Evolutionary conservation across 30 jellyfish, hydroid and myxozoan genomes (phyloP), one percentile per base, ranked within the genome.

Genomic region (Hydra vulgaris): DNA sequence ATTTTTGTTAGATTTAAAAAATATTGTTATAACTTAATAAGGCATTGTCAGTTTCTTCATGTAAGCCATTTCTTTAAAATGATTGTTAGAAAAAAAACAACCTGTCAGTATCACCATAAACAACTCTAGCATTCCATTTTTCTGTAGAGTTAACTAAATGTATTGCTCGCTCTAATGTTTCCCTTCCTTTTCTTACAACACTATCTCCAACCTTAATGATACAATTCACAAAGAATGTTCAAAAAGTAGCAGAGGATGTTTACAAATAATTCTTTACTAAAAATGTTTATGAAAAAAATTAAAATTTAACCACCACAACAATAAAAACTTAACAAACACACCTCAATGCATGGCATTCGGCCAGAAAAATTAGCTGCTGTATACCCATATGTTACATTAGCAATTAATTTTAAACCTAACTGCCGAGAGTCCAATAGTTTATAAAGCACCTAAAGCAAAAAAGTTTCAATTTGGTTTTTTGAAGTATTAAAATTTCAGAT

Each of bases 61-160:
- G 12, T 40, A 40, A 3, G 61, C 12, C 12, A 40, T 40, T 40
- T 3, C 5, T 40, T 5, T 40, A 40, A 40, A 40, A 40, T 3
- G 8, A n/a, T n/a, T n/a, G n/a, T n/a, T n/a, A n/a, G n/a, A n/a
- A n/a, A n/a, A n/a, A n/a, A n/a, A n/a, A n/a, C 61, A 73, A 94
- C 99, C 99, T 94, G 79, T 94, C 99, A 25, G 99, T 94, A 76
- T 94, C 99, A 18, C 99, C 99, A 81, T 94, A 94, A 16, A 94
- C 96, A 18, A 94, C 99, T 23, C 85, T 71, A 7, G 99, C 99
- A 70, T 84, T 77, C 99, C 99, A 94, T 69, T 83, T 88, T 53
- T 81, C 70, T 0, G 95, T 88, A 18, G 90, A 40, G 73, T 94
- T 88, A 12, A 94, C 95, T 78, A 88, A 27, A 20, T 87, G 76